Conservation (phyloP, 2,888 invertebrate species). For the Cordilura impudica region DNA sequence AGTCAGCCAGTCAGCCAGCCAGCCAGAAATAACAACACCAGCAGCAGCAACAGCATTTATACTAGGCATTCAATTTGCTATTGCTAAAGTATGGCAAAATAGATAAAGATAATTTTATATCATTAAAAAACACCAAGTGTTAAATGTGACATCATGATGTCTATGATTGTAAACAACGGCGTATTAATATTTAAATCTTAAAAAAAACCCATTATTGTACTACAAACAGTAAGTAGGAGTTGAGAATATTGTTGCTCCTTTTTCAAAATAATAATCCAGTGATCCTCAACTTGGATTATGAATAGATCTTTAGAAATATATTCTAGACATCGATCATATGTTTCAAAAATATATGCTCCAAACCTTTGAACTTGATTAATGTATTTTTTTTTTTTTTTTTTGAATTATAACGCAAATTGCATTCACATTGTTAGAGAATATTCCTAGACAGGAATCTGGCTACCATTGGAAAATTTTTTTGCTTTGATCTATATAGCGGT, state of each 20-base stretch:
- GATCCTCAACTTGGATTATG: too few species aligned
- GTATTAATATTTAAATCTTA: constrained; percentile 1
- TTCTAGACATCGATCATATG: too few species aligned
- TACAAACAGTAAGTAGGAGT: constrained; percentile 28
- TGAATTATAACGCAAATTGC: too few species aligned
- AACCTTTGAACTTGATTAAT: too few species aligned
- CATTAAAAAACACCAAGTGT: constrained; percentile 47
- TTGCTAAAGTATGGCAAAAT: constrained; percentile 1
- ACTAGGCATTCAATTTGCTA: not conserved
- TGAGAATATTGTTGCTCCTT: not conserved
- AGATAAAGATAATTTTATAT: constrained; percentile 53
- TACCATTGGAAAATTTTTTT: too few species aligned
- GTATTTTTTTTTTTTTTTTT: too few species aligned
- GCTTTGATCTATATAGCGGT: too few species aligned
- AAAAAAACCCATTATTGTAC: not conserved
- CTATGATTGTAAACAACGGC: constrained; percentile 8
- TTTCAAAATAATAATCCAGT: not conserved
- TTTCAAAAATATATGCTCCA: too few species aligned
- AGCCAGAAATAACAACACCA: not conserved
- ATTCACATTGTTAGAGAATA: too few species aligned
- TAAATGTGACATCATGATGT: constrained; percentile 54
- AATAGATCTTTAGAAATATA: too few species aligned
- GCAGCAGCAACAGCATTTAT: not conserved
- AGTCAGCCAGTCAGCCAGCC: not conserved
- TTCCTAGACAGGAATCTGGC: too few species aligned